A percentile compares a stretch with the other conserved stretches of the same genome.
phyloP scores from a whole-genome alignment of 1,140 invertebrate genomes.

The Delia radicum region DNA sequence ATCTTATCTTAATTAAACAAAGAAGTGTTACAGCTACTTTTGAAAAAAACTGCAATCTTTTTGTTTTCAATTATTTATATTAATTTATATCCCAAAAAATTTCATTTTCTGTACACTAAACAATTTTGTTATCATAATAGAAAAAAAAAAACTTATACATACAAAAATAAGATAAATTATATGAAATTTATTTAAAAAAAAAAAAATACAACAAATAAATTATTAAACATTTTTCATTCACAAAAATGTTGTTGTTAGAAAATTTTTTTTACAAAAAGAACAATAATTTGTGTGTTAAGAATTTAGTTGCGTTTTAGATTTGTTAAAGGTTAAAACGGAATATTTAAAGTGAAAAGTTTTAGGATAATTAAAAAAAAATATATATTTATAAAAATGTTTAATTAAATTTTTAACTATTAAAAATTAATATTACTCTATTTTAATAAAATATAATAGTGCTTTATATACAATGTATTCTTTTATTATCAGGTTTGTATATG shows the following conservation, averaged over 20 bases:
- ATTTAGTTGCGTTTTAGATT: background rate
- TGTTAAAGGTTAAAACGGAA: background rate
- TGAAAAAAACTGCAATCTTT: background rate
- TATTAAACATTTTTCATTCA: background rate
- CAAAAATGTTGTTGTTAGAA: background rate
- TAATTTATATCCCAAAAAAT: too few relatives aligned
- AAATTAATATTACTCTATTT: background rate
- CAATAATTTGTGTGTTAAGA: background rate
- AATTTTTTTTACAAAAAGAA: background rate
- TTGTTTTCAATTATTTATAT: too few relatives aligned
- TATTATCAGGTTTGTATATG: background rate
- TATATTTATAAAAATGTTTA: background rate
- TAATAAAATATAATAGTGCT: background rate
- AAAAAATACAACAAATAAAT: background rate
- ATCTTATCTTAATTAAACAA: background rate
- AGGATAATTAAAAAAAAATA: background rate
- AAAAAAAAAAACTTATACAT: background rate
- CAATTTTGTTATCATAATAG: background rate
- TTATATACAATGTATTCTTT: background rate
- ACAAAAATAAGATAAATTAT: background rate
- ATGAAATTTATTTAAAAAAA: background rate
- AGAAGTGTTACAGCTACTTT: background rate
- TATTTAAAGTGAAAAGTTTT: background rate
- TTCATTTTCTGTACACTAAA: background rate
- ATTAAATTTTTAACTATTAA: too few relatives aligned